These are phyloP conservation scores for Melanogrammus aeglefinus DNA, from an alignment of 2,797 vertebrate genomes.

Conservation along the genomic window DNA sequence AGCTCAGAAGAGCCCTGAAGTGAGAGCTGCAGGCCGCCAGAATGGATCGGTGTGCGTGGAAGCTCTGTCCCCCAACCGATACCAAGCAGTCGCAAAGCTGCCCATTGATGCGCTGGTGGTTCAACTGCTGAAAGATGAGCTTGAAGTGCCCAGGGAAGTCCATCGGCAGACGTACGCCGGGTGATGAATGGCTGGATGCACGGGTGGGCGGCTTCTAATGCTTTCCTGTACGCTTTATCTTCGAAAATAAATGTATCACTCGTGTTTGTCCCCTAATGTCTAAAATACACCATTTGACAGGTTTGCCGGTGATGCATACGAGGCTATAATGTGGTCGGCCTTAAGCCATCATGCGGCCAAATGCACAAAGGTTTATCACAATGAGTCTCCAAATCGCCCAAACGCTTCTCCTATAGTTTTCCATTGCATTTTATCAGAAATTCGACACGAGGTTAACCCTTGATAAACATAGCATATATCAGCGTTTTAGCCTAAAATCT, in stretches of 20 bases:
- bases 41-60: constrained; percentile 92
- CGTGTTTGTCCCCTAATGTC: not conserved
- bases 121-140: constrained; percentile 92
- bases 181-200: not conserved
- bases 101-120: constrained; percentile 90
- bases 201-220: not conserved
- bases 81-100: constrained; percentile 95
- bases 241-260: not conserved
- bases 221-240: not conserved
- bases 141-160: constrained; percentile 97
- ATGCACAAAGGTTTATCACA: not conserved
- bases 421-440: not conserved
- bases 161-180: constrained; percentile 66
- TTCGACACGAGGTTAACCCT: not conserved
- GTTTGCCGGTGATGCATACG: not conserved
- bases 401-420: not conserved
- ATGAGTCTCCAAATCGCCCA: not conserved
- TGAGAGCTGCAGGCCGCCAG: constrained; percentile 95
- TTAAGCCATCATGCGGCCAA: not conserved
- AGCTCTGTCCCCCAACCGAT: constrained; percentile 87
- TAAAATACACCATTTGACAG: not conserved
- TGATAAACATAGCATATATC: not conserved
- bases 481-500: not conserved
- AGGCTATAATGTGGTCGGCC: not conserved
- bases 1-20: constrained; percentile 89